Base-by-base conservation (phyloP, 2,113 vertebrate species). In the Gavia stellata region DNA sequence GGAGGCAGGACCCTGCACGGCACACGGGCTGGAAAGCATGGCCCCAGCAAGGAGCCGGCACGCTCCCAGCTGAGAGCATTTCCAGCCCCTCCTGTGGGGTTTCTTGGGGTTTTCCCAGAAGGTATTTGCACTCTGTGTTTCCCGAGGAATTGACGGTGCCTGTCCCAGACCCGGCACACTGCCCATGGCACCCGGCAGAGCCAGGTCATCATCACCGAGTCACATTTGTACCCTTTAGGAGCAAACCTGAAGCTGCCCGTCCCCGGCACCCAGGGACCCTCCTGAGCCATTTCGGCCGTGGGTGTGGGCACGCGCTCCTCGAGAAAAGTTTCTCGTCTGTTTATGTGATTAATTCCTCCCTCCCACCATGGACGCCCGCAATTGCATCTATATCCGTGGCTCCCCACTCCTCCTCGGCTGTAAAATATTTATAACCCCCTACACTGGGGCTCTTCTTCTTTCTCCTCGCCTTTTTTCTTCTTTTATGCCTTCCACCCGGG, bases 401-500 rank as follows among this genome's bases (percentile, higher is more conserved):
- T 97, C 94, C 94, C 93, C 94, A 86, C 96, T 95, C 93, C 93
- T 96, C 94, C 92, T 95, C 84, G 42, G 73, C 86, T 80, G 62
- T 93, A 74, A 97, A 98, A 96, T 97, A 95, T 93, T 95, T 93
- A 94, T 96, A 96, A 91, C 70, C 81, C 66, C 49, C 87, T 84
- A 94, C 92, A 67, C 87, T 66, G 88, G 85, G 88, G 52, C 73
- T 74, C 82, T 20, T 84, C 87, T 91, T 71, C 72, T 62, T 74
- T 81, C 86, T 90, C 63, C 52, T 75, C 1, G n/a, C 53, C 45
- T 88, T 58, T 72, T 91, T 82, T 67, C 14, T 21, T 93, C 78
- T 68, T 75, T 88, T 16, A 23, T 88, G 74, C 81, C 45, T 96
- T 92, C 29, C 23, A 84, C 59, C 55, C 81, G 63, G 87, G 84